Evolutionary conservation across 2,797 vertebrate species (phyloP).

Genomic region (Pelodytes ibericus): DNA sequence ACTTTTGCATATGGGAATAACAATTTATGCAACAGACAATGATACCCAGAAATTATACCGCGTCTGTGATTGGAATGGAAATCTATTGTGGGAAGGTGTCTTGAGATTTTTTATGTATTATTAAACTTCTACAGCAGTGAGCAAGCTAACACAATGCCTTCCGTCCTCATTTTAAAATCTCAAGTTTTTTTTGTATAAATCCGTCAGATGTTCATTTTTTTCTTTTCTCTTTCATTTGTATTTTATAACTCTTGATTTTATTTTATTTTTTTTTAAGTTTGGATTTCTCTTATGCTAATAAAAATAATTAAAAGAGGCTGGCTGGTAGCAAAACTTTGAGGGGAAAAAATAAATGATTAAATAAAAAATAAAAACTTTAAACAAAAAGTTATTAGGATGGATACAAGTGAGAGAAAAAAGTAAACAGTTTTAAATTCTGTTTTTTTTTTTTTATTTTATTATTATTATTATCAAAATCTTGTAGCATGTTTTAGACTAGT

Average conservation of each 20-base stretch:
- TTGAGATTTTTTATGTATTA: conserved; percentile 67
- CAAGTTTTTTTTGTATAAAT: conserved; percentile 42
- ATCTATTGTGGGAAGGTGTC: conserved; percentile 62
- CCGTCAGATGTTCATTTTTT: conserved; percentile 20
- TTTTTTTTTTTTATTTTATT: too few species aligned
- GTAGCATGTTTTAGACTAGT: too few species aligned
- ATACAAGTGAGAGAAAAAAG: too few species aligned
- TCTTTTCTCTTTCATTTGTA: background rate
- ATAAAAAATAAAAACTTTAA: too few species aligned
- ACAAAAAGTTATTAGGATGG: too few species aligned
- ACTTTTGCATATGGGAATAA: conserved; percentile 91
- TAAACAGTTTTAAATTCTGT: too few species aligned
- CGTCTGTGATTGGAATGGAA: conserved; percentile 70
- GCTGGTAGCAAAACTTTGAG: conserved; percentile 18
- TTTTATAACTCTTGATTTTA: conserved; percentile 14
- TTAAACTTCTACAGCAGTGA: conserved; percentile 57
- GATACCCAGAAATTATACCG: conserved; percentile 81
- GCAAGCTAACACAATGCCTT: conserved; percentile 64
- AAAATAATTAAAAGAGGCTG: conserved; percentile 29
- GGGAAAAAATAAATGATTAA: background rate
- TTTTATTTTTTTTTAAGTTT: background rate
- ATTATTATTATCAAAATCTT: too few species aligned
- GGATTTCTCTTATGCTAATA: conserved; percentile 43
- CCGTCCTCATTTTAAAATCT: conserved; percentile 27
- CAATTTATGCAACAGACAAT: conserved; percentile 88